A percentile compares a stretch with the other conserved stretches of the same genome.
Conservation (phyloP, 2,888 invertebrate species). For the Conchocele bisecta region DNA sequence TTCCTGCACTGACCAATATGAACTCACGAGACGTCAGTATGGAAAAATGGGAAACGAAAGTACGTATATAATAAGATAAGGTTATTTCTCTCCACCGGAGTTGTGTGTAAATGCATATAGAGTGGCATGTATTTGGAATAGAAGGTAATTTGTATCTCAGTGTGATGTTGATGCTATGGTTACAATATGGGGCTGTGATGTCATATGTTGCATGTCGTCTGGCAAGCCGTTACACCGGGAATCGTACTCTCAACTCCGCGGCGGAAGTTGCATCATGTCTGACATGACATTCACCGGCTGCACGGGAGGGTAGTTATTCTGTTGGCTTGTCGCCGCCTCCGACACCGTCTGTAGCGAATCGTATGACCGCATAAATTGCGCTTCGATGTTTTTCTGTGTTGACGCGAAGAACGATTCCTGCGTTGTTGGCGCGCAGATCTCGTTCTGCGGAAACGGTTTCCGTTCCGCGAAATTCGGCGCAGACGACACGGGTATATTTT, state of each 20-base stretch:
- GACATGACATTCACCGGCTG: not conserved
- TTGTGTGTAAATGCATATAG: too few relatives aligned
- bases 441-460: constrained; percentile 53
- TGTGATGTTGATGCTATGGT: constrained; percentile 78
- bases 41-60: too few relatives aligned
- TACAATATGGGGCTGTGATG: constrained; percentile 60
- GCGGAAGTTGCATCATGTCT: not conserved
- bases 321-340: too few relatives aligned
- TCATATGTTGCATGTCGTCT: constrained; percentile 1
- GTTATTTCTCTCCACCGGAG: too few relatives aligned
- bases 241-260: not conserved
- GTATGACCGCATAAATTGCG: constrained; percentile 16
- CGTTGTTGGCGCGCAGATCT: constrained; percentile 30
- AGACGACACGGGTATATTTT: constrained; percentile 19
- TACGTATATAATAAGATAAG: too few relatives aligned
- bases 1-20: too few relatives aligned
- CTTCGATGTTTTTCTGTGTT: constrained; percentile 37
- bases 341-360: constrained; percentile 6
- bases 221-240: not conserved
- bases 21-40: too few relatives aligned
- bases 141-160: constrained; percentile 76
- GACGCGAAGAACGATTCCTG: constrained; percentile 43
- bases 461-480: constrained; percentile 65
- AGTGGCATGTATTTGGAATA: too few relatives aligned
- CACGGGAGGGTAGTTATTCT: not conserved